These are phyloP conservation scores for Aphelinus atriplicis DNA, from an alignment of 1,140 invertebrate species.

Conservation along the genomic window DNA sequence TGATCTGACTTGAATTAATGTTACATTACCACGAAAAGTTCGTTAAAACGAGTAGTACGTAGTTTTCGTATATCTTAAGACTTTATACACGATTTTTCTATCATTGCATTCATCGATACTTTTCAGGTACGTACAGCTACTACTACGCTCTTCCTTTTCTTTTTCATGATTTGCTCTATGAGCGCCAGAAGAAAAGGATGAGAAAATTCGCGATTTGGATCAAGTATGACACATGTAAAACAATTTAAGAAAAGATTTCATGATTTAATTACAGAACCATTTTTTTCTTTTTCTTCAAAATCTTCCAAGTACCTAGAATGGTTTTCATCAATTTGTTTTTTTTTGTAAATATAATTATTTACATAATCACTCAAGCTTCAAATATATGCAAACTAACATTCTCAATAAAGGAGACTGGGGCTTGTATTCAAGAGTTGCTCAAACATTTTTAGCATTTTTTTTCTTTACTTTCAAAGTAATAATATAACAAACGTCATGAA, in stretches of 20 bases:
- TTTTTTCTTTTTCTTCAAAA: slow-evolving; percentile 28
- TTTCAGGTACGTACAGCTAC: slow-evolving; percentile 42
- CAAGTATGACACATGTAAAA: slow-evolving; percentile 37
- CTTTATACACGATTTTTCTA: slow-evolving; percentile 25
- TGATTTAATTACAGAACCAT: slow-evolving; percentile 29
- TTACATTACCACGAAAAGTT: slow-evolving; percentile 29
- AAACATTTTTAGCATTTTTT: slow-evolving; percentile 43
- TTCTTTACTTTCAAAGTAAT: slow-evolving; percentile 47
- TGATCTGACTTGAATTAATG: slow-evolving; percentile 28
- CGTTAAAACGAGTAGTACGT: slow-evolving; percentile 18
- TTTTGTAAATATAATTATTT: slow-evolving; percentile 63
- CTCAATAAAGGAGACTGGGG: slow-evolving; percentile 47
- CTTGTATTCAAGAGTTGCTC: slow-evolving; percentile 49
- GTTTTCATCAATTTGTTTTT: slow-evolving; percentile 56
- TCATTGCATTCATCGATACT: slow-evolving; percentile 34
- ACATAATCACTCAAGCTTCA: slow-evolving; percentile 60
- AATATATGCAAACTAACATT: slow-evolving; percentile 54
- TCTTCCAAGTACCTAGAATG: slow-evolving; percentile 28
- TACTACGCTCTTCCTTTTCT: slow-evolving; percentile 41
- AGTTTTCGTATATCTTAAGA: not conserved
- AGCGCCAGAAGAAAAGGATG: slow-evolving; percentile 35
- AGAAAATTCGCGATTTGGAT: slow-evolving; percentile 38
- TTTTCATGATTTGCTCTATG: slow-evolving; percentile 19
- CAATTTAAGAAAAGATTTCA: slow-evolving; percentile 33
- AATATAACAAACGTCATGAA: slow-evolving; percentile 54